phyloP scores from a whole-genome alignment of 2,888 invertebrate species.

The Drosophila suboccidentalis region DNA sequence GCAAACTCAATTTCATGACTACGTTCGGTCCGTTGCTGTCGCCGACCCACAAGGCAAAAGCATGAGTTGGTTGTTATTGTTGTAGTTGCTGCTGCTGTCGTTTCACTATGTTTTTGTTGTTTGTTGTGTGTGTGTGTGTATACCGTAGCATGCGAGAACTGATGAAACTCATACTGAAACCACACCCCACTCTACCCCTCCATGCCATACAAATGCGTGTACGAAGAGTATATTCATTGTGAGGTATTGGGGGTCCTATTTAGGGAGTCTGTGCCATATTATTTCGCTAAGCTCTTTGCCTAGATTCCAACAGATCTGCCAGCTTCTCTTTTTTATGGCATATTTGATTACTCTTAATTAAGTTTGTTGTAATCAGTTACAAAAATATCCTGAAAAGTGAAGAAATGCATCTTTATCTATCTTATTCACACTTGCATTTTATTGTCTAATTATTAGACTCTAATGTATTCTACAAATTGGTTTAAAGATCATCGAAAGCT shows the following conservation, averaged over 20 bases:
- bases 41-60: conserved; percentile 63
- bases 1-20: conserved; percentile 65
- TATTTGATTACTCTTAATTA: background rate
- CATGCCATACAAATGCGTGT: background rate
- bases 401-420: background rate
- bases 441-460: too few relatives aligned
- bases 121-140: conserved; percentile 11
- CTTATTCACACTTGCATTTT: background rate
- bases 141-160: conserved; percentile 42
- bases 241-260: conserved; percentile 32
- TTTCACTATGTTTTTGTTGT: conserved; percentile 62
- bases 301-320: background rate
- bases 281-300: conserved; percentile 1
- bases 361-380: background rate
- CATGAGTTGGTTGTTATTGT: conserved; percentile 53
- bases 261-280: conserved; percentile 6
- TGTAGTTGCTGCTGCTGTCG: conserved; percentile 40
- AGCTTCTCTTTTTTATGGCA: background rate
- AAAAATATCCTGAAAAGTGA: background rate
- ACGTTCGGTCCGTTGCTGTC: conserved; percentile 60
- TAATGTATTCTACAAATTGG: background rate
- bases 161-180: conserved; percentile 48
- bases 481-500: conserved; percentile 10
- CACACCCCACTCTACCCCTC: conserved; percentile 21
- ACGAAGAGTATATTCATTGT: conserved; percentile 3